Base-by-base conservation (phyloP, 2,888 invertebrate genomes). In the Bibio marci region DNA sequence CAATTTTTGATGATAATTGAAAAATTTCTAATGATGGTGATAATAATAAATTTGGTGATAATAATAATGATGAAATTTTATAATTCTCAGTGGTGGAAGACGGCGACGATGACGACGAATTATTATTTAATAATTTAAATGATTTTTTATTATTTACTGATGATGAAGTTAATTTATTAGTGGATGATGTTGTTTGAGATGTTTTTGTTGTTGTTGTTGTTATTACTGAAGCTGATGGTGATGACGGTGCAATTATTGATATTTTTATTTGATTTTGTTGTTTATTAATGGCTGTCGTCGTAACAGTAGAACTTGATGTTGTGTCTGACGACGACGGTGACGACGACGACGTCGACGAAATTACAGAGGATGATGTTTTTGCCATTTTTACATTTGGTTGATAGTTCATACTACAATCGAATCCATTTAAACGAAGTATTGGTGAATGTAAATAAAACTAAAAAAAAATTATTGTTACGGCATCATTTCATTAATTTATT, bases 361-460 rank as follows among this genome's bases (percentile, higher is more conserved):
- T n/a, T n/a, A n/a, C n/a, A n/a, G n/a, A n/a, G n/a, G n/a, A n/a
- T n/a, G n/a, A n/a, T n/a, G n/a, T n/a, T n/a, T n/a, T n/a, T n/a
- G n/a, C n/a, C n/a, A n/a, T n/a, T 35, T 34, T 36, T 28, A 31
- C 39, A 36, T 30, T 36, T 14, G 40, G n/a, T 27, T 44, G 46
- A 67, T 70, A 73, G 49, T 69, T 66, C 47, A 73, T 57, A 44
- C 56, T 58, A 46, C 58, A 62, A 42, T 66, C 70, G 38, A 66
- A 66, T 18, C 68, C 69, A 48, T 67, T 65, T 37, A 75, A 53
- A 36, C 65, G 62, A 31, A 75, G 54, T 38, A 76, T 68, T 30
- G 67, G 63, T 26, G 69, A 65, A 54, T 76, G 76, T 3, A 66
- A 63, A 38, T 64, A 59, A 50, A 67, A 70, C 64, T 69, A 45